These are phyloP conservation scores for Meloidogyne hapla DNA, from an alignment of 1,140 invertebrate species.

Conservation along the genomic window DNA sequence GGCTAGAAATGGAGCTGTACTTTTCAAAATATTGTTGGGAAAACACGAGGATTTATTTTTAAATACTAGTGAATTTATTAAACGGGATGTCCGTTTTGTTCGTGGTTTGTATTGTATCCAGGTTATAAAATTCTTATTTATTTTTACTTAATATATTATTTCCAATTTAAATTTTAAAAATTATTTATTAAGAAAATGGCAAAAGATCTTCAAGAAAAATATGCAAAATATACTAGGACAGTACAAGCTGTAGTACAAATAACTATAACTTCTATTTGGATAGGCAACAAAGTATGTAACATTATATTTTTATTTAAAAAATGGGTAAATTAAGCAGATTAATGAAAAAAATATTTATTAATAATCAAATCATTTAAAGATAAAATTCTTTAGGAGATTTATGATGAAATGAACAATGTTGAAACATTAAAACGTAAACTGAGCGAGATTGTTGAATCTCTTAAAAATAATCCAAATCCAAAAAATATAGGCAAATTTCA, in stretches of 20 bases:
- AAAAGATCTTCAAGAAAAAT: background rate
- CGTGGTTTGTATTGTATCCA: background rate
- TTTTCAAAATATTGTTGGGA: background rate
- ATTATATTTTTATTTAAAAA: background rate
- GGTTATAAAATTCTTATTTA: background rate
- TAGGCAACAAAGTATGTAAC: background rate
- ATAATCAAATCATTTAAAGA: background rate
- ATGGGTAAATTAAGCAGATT: too few species aligned
- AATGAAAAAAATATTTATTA: too few species aligned
- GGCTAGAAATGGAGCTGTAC: background rate
- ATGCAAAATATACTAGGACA: background rate
- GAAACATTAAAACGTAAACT: background rate
- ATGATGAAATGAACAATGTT: background rate
- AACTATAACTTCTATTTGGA: background rate
- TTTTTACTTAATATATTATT: too few species aligned
- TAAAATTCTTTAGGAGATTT: background rate
- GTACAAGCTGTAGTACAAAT: background rate
- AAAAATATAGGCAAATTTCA: background rate
- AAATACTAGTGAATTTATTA: background rate
- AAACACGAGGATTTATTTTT: background rate
- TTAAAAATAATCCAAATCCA: too few species aligned
- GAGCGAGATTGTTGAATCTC: too few species aligned
- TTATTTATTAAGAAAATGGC: background rate
- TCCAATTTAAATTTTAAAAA: background rate
- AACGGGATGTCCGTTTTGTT: conserved; percentile 2